Percentiles rank a stretch among this genome's conserved stretches.
These are phyloP conservation scores for Eurystomus gularis DNA, from an alignment of 2,113 vertebrate species.

Conservation along the genomic window DNA sequence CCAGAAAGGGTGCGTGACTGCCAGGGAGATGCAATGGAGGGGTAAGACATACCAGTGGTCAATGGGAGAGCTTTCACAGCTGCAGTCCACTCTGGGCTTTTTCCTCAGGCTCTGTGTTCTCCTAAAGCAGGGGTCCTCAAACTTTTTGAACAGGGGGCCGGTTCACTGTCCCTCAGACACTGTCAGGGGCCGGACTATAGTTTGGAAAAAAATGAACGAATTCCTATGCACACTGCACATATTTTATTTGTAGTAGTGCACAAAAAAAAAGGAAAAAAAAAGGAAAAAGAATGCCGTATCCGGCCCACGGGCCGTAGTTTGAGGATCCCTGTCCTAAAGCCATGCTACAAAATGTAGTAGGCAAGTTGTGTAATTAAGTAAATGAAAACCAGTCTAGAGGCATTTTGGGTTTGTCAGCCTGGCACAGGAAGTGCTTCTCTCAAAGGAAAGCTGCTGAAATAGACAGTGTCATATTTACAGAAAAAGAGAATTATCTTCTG, in stretches of 20 bases:
- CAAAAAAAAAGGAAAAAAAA: no score
- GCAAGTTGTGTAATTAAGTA: not conserved
- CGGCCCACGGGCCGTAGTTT: no score
- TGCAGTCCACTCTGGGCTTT: not conserved
- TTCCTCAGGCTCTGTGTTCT: not conserved
- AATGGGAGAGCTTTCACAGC: not conserved
- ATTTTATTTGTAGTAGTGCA: no score
- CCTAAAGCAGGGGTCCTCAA: no score
- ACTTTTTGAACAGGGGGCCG: no score
- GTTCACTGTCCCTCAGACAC: no score
- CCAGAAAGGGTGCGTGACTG: not conserved
- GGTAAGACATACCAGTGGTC: not conserved
- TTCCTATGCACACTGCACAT: no score
- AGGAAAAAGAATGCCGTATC: no score
- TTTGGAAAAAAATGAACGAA: no score
- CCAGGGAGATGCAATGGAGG: not conserved
- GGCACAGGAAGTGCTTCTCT: not conserved
- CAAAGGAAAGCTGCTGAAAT: not conserved
- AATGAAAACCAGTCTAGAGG: not conserved
- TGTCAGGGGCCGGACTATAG: no score
- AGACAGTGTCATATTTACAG: not conserved
- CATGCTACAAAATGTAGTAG: not conserved
- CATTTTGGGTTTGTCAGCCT: not conserved
- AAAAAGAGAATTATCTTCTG: not conserved
- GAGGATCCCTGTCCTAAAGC: no score